These are phyloP conservation scores for Hyles euphorbiae DNA, from an alignment of 1,140 invertebrate species.

Conservation along the genomic window DNA sequence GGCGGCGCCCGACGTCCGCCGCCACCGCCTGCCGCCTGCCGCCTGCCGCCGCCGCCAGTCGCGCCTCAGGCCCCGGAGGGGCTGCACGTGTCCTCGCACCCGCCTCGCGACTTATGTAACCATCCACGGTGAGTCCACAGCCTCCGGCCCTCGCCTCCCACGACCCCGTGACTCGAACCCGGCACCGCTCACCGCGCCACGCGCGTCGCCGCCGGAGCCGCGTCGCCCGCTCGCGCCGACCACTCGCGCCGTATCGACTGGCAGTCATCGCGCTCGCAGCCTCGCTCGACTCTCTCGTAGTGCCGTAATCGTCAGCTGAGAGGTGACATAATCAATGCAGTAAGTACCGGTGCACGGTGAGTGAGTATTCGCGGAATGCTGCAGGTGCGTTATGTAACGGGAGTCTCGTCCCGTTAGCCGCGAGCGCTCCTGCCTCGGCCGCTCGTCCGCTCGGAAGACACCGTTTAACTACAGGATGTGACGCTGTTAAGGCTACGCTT, in stretches of 20 bases:
- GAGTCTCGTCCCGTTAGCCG: conserved; percentile 15
- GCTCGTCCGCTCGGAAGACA: conserved; percentile 4
- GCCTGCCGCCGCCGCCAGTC: conserved; percentile 51
- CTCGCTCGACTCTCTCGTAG: conserved; percentile 32
- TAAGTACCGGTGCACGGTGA: conserved; percentile 62
- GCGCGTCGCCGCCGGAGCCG: conserved; percentile 47
- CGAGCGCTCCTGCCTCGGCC: neutral
- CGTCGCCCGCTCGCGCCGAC: conserved; percentile 34
- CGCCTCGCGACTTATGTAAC: conserved; percentile 68
- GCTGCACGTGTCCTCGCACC: conserved; percentile 60
- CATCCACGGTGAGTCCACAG: conserved; percentile 68
- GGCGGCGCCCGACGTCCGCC: conserved; percentile 58
- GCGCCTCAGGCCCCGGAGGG: conserved; percentile 60
- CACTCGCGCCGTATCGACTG: conserved; percentile 31
- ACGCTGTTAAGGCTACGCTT: conserved; percentile 15
- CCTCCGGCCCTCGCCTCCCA: conserved; percentile 54
- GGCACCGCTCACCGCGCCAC: conserved; percentile 47
- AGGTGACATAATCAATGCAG: conserved; percentile 72
- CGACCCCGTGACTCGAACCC: conserved; percentile 47
- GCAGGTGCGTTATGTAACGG: conserved; percentile 68
- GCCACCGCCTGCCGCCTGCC: conserved; percentile 60
- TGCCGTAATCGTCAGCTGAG: conserved; percentile 64
- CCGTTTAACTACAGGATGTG: conserved; percentile 21
- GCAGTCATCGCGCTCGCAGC: conserved; percentile 32
- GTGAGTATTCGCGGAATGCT: conserved; percentile 46